Evolutionary conservation across 1,140 invertebrate species (phyloP), one percentile per base, ranked within the genome.

Genomic region (Gerris buenoi): DNA sequence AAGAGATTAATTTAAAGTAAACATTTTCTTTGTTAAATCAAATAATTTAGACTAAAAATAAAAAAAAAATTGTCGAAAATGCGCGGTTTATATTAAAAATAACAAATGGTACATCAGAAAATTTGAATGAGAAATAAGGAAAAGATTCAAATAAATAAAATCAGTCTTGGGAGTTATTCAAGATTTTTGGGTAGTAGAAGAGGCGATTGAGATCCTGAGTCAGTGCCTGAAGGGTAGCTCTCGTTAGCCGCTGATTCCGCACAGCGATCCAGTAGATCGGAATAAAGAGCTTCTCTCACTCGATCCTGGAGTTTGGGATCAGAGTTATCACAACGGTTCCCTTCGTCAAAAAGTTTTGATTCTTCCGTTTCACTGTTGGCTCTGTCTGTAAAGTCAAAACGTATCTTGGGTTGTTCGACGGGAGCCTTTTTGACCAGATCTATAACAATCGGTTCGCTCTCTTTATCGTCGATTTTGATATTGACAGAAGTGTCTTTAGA

Each of bases 391-490:
- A 71, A 72, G 67, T 71, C 70, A 22, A 72, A 68, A 25, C 70
- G 58, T 23, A 72, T 73, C 66, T 72, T 69, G 27, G 71, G 69
- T 29, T 70, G 72, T 65, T 73, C 72, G 5, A 25, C 23, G n/a
- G 65, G 68, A 58, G 60, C 65, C 62, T 72, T 70, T 58, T 72
- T 67, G 1, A 70, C 70, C 22, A 72, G 56, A 67, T 72, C 70
- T 25, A 71, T 72, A 2, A 72, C 71, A 23, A 70, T 72, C 0
- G 69, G 70, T 22, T 72, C 70, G 64, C 58, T 67, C 26, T 72
- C 70, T 59, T 69, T 72, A 46, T 72, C 71, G 33, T 73, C 69
- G 28, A 74, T 73, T 65, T 74, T 68, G 61, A 74, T 73, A 25
- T 74, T 74, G 2, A 74, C 69, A 15, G 71, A 71, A n/a, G 72